These are phyloP conservation scores for Phaedon cochleariae DNA, from an alignment of 2,888 invertebrate species.

Conservation along the genomic window DNA sequence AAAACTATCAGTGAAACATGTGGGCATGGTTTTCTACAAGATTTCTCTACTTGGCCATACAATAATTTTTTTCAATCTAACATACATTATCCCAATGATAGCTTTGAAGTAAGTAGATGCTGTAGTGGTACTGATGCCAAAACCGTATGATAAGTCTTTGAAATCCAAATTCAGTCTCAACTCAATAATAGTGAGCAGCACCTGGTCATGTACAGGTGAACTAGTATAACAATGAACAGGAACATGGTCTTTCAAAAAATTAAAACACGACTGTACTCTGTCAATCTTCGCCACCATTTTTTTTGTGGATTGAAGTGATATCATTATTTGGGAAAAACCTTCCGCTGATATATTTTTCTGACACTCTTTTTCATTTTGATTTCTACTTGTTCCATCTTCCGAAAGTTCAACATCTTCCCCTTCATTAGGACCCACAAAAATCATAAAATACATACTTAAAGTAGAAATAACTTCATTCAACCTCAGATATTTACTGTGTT, in stretches of 20 bases:
- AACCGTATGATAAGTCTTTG: slow-evolving; percentile 31
- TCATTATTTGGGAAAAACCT: background rate
- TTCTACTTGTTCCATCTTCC: too few relatives aligned
- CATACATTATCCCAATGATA: slow-evolving; percentile 18
- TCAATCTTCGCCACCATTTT: background rate
- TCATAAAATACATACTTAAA: too few relatives aligned
- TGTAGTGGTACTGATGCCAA: slow-evolving; percentile 24
- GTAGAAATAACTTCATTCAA: too few relatives aligned
- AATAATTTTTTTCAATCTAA: slow-evolving; percentile 28
- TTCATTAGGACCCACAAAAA: slow-evolving; percentile 11
- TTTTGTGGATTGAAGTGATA: background rate
- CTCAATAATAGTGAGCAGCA: slow-evolving; percentile 29
- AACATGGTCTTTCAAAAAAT: slow-evolving; percentile 5
- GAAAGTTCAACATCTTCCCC: background rate
- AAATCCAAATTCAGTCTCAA: slow-evolving; percentile 30
- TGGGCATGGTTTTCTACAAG: too few relatives aligned
- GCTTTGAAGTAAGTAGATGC: slow-evolving; percentile 22
- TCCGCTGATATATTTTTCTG: slow-evolving; percentile 24
- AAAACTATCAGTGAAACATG: too few relatives aligned
- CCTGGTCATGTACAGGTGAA: slow-evolving; percentile 1
- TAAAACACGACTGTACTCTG: slow-evolving; percentile 1
- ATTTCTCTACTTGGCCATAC: slow-evolving; percentile 25
- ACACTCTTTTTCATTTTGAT: slow-evolving; percentile 4
- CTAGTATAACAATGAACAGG: too few relatives aligned
- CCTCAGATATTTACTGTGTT: too few relatives aligned